Base-by-base conservation (phyloP, 1,140 invertebrate species). In the Trichogramma pretiosum region DNA sequence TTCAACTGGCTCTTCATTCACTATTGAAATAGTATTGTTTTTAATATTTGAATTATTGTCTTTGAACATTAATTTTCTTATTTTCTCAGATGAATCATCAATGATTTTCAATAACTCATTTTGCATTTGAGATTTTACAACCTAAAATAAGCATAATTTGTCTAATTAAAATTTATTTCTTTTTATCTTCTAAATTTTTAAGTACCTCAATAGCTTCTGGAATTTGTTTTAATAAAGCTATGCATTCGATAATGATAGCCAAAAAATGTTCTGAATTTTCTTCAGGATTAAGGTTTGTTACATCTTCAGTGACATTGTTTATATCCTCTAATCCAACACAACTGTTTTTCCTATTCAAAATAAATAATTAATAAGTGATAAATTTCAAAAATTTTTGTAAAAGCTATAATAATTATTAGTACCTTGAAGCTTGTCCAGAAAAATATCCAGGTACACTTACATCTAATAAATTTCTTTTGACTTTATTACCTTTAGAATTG, bases 211-310 rank as follows among this genome's bases (percentile, higher is more conserved):
- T 78, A 16, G 87, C 83, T 60, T 90, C 88, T 22, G 87, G 83
- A 52, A 93, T 72, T 65, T 87, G 89, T 43, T 85, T 81, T 33
- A 96, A 69, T 36, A 89, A 77, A n/a, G 81, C 85, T 23, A 94
- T 75, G 52, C 89, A 91, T 65, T 93, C 88, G 4, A 93, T 80
- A 22, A 92, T 75, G 56, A 92, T 84, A 55, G 84, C 80, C 56
- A 92, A 79, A 58, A 86, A 87, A 57, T 85, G 76, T 54, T 76
- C 76, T 26, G 78, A 73, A 64, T 85, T 80, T 44, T 80, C 75
- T 58, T 87, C 83, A 3, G 81, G 80, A 64, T 85, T 79, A 16
- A 64, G 55, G 18, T 69, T 60, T 57, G 78, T 75, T 33, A 80
- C 69, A 59, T 85, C 80, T 59, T 87, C 84, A 19, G 74, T 69